Conservation (phyloP, 1,140 invertebrate genomes). For the Antheraea mylitta region DNA sequence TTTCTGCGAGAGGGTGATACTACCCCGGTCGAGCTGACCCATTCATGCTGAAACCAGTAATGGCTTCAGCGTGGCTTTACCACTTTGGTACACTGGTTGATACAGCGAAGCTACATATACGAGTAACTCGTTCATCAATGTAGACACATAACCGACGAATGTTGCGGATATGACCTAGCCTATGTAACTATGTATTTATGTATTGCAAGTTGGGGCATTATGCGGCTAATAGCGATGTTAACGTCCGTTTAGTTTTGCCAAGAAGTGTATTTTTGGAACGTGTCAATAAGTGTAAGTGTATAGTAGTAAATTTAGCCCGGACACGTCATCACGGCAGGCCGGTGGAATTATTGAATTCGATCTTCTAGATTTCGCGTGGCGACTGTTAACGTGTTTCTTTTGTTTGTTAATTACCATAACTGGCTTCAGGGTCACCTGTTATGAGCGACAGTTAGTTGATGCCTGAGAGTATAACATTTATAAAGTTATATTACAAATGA, state of each 20-base stretch:
- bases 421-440: conserved; percentile 21
- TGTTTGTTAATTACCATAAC: conserved; percentile 29
- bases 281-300: conserved; percentile 73
- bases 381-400: conserved; percentile 22
- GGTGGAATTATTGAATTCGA: conserved; percentile 47
- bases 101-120: neutral
- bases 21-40: too few relatives aligned
- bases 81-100: neutral
- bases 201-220: conserved; percentile 52
- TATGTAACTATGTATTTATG: conserved; percentile 24
- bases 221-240: conserved; percentile 67
- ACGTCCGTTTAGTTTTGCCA: conserved; percentile 73
- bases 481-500: conserved; percentile 1
- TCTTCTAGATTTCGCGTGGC: conserved; percentile 23
- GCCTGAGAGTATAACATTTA: conserved; percentile 5
- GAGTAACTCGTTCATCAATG: conserved; percentile 18
- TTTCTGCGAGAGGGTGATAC: too few relatives aligned
- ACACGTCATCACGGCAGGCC: conserved; percentile 49
- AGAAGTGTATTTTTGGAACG: conserved; percentile 74
- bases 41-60: too few relatives aligned
- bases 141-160: conserved; percentile 26
- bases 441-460: conserved; percentile 8
- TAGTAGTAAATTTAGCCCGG: conserved; percentile 60
- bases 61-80: too few relatives aligned
- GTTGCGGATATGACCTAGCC: conserved; percentile 29